Conservation (phyloP, 2,797 vertebrate genomes). For the Notolepis coatsorum region DNA sequence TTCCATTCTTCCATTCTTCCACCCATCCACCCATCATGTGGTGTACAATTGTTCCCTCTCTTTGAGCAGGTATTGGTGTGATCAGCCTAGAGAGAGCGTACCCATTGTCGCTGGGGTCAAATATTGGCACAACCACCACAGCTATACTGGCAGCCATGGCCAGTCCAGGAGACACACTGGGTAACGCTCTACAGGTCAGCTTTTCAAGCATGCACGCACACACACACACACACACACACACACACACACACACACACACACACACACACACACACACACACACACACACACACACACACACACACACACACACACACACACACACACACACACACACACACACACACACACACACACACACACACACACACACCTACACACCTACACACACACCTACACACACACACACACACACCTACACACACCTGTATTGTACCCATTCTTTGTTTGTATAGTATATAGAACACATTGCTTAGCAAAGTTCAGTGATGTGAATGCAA, state of each 20-base stretch:
- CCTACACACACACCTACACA: too few species aligned
- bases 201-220: not conserved
- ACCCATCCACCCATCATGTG: not conserved
- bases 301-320: constrained; percentile 6
- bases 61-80: constrained; percentile 88
- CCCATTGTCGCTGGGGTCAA: constrained; percentile 92
- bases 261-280: constrained; percentile 10
- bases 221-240: not conserved
- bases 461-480: too few species aligned
- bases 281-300: not conserved
- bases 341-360: not conserved
- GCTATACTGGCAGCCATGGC: constrained; percentile 94
- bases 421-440: too few species aligned
- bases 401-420: too few species aligned
- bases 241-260: constrained; percentile 10
- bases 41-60: constrained; percentile 14
- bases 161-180: constrained; percentile 88
- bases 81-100: constrained; percentile 94
- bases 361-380: too few species aligned
- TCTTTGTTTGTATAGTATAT: too few species aligned
- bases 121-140: constrained; percentile 97
- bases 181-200: constrained; percentile 89
- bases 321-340: not conserved
- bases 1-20: not conserved
- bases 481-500: too few species aligned